Percentiles rank a stretch among this genome's conserved stretches.
Evolutionary conservation across 2,113 vertebrate species (phyloP).

Genomic region (Neolamprologus cancellatus): DNA sequence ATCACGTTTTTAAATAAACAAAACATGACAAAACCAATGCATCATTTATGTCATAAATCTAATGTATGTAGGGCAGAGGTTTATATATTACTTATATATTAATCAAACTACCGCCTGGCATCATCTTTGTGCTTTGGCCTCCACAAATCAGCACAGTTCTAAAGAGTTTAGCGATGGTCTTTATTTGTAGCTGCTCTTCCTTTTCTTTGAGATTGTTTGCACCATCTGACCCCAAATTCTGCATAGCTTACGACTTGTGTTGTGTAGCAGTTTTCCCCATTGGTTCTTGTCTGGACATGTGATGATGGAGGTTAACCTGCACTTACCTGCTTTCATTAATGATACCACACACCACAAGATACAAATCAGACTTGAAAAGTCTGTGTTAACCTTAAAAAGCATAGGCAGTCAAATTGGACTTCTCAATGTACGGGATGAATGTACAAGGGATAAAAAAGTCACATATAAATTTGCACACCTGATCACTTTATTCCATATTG

Average conservation of each 20-base stretch:
- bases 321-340: background rate
- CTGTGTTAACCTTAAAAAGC: background rate
- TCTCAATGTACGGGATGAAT: background rate
- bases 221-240: background rate
- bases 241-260: background rate
- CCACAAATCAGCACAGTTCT: background rate
- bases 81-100: background rate
- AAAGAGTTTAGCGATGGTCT: background rate
- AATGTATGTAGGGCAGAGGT: background rate
- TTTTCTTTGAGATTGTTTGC: background rate
- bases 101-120: background rate
- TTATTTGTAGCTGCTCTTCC: background rate
- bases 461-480: background rate
- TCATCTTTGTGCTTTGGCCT: background rate
- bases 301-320: background rate
- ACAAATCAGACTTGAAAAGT: background rate
- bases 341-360: background rate
- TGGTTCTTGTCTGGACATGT: background rate
- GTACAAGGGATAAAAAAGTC: background rate
- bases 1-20: background rate
- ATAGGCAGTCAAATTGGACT: background rate
- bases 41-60: background rate
- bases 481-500: background rate
- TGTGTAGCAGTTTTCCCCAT: background rate
- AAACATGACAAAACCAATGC: background rate